Evolutionary conservation across 2,888 invertebrate genomes (phyloP), one percentile per base, ranked within the genome.

Genomic region (Athalia cordata): DNA sequence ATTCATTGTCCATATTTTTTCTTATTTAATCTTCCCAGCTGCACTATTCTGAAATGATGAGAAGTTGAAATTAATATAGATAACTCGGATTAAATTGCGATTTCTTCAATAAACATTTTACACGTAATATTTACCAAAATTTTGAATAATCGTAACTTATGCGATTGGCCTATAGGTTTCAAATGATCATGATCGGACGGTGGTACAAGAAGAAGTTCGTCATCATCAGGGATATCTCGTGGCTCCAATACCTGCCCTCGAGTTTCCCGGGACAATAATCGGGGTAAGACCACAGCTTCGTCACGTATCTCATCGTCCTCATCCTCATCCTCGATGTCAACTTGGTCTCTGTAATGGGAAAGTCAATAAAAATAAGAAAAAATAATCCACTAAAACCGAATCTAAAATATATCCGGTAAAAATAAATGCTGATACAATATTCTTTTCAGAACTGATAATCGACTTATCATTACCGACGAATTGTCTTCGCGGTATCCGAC

Each of bases 51-150:
- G 13, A 7, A 64, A 55, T n/a, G 45, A 45, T 43, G 15, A 49
- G 4, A 64, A 43, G 45, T 43, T 8, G 4, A 43, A 61, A 3
- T 29, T 29, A 62, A 62, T 62, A 49, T 8, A 65, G 15, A 2
- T 5, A 29, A 50, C 11, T 49, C 0, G 5, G 5, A 8, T 1
- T n/a, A 15, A 59, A 47, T 59, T 29, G 59, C 29, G 59, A 57
- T 59, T 13, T 13, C 6, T 3, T 59, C 5, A 4, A 15, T 55
- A 11, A 52, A 29, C 29, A 68, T 55, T 2, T 29, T 29, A 29
- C 29, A 29, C 29, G 29, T 29, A 29, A 59, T 47, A 62, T 61
- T 83, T 79, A 86, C 86, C 87, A 87, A 80, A 77, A 86, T 80
- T 77, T 86, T 83, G 65, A 84, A 81, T 77, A 84, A 77, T 11